Evolutionary conservation across 2,797 vertebrate genomes (phyloP).

Genomic region (Girardinus metallicus): DNA sequence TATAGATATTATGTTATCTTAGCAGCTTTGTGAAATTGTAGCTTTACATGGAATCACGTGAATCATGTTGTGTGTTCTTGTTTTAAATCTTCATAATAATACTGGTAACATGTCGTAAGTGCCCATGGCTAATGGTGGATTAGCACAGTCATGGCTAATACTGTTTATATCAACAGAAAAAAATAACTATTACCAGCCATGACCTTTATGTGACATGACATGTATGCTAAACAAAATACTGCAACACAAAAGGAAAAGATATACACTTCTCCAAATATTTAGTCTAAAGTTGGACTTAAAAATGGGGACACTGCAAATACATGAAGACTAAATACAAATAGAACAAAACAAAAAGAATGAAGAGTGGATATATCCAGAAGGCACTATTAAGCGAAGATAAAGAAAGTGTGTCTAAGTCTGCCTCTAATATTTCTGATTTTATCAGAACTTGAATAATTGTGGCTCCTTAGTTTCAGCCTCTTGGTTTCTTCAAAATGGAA

Average conservation of each 20-base stretch:
- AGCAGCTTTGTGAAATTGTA: neutral
- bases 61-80: neutral
- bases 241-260: neutral
- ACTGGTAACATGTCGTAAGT: neutral
- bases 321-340: slow-evolving; percentile 15
- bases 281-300: neutral
- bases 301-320: slow-evolving; percentile 46
- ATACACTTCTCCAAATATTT: neutral
- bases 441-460: slow-evolving; percentile 41
- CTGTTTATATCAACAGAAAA: slow-evolving; percentile 6
- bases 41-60: neutral
- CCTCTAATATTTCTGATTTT: slow-evolving; percentile 72
- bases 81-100: neutral
- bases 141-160: neutral
- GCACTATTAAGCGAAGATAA: slow-evolving; percentile 37
- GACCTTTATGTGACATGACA: slow-evolving; percentile 14
- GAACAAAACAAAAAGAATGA: slow-evolving; percentile 37
- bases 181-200: slow-evolving; percentile 16
- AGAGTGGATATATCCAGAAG: slow-evolving; percentile 20
- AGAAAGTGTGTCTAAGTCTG: slow-evolving; percentile 48
- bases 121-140: neutral
- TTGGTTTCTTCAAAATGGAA: slow-evolving; percentile 32
- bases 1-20: neutral
- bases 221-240: neutral
- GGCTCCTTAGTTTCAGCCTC: slow-evolving; percentile 26